Evolutionary conservation across 2,888 invertebrate species (phyloP).

Genomic region (Hoplodrina ambigua): DNA sequence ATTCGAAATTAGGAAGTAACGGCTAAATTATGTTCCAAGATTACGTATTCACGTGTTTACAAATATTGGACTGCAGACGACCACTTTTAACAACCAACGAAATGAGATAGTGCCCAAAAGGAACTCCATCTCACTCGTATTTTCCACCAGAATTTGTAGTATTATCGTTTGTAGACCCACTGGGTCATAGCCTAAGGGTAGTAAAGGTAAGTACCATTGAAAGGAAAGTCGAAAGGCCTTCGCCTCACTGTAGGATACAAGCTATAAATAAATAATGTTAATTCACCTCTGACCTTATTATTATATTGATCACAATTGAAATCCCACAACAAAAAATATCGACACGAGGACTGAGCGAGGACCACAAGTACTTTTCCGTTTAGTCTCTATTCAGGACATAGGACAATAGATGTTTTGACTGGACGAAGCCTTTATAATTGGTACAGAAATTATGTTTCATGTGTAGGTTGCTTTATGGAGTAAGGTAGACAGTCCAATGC

Average conservation of each 20-base stretch:
- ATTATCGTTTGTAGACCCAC: not conserved
- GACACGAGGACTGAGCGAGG: not conserved
- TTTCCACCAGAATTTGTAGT: no score
- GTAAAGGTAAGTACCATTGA: not conserved
- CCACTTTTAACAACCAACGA: no score
- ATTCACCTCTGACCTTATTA: not conserved
- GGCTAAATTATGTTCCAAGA: no score
- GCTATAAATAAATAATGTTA: not conserved
- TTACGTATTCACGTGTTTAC: no score
- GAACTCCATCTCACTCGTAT: no score
- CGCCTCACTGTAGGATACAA: not conserved
- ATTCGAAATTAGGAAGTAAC: no score
- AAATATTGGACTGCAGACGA: no score
- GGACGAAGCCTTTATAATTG: not conserved
- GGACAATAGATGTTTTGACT: conserved; percentile 6
- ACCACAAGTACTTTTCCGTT: not conserved
- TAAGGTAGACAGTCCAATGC: conserved; percentile 3
- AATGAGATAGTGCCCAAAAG: no score
- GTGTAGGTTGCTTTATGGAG: not conserved
- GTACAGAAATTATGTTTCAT: not conserved
- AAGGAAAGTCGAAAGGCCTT: no score
- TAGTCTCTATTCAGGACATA: not conserved
- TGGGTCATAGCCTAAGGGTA: not conserved
- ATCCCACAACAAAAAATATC: not conserved
- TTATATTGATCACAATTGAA: not conserved